phyloP scores from a whole-genome alignment of 1,140 invertebrate genomes.

The Tribolium madens region DNA sequence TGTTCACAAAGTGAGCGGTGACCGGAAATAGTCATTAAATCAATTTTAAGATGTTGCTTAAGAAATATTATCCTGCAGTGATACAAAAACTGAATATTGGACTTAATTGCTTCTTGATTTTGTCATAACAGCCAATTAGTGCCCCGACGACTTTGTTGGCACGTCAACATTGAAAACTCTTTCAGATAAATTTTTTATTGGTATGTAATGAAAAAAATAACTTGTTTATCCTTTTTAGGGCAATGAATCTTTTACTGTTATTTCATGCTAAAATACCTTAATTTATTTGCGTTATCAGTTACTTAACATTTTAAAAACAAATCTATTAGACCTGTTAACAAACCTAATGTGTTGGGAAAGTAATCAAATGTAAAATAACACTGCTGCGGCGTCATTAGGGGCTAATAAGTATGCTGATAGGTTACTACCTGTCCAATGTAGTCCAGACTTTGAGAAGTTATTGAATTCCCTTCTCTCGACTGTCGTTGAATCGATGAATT shows the following conservation, averaged over 20 bases:
- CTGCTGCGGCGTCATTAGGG: no score
- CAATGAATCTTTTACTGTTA: conserved; percentile 34
- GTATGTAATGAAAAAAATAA: conserved; percentile 16
- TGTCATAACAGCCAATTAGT: conserved; percentile 13
- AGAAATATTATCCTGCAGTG: neutral
- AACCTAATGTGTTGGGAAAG: neutral
- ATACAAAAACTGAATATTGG: neutral
- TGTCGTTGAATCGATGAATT: no score
- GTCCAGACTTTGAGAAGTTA: no score
- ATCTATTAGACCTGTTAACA: neutral
- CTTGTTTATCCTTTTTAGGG: conserved; percentile 27
- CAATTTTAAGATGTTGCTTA: neutral
- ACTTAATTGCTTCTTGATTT: conserved; percentile 17
- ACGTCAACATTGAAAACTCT: conserved; percentile 4
- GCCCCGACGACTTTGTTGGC: conserved; percentile 6
- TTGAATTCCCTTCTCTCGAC: no score
- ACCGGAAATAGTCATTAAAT: neutral
- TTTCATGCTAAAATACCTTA: conserved; percentile 2
- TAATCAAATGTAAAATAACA: neutral
- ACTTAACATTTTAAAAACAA: neutral
- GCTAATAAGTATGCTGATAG: neutral
- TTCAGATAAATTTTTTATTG: conserved; percentile 7
- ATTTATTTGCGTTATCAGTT: conserved; percentile 36
- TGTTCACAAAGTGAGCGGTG: no score
- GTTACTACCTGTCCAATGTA: neutral